Percentiles rank a stretch among this genome's conserved stretches.
Evolutionary conservation across 1,140 invertebrate species (phyloP).

Genomic region (Reticulitermes speratus): DNA sequence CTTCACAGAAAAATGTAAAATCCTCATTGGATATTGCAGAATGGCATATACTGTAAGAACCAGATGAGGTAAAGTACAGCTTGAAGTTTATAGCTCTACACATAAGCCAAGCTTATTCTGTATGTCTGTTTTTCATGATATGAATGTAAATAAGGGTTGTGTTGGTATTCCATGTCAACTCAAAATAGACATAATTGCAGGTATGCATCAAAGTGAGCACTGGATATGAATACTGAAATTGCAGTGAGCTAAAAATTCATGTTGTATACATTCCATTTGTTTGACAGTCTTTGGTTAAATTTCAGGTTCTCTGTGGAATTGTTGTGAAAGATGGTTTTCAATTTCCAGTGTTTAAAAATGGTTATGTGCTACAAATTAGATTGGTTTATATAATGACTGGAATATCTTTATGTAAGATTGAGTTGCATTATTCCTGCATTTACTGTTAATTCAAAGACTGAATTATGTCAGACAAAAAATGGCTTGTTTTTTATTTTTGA

Average conservation of each 20-base stretch:
- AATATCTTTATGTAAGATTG: neutral
- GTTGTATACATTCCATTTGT: neutral
- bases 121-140: neutral
- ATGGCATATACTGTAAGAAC: too few relatives aligned
- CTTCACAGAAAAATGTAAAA: neutral
- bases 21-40: too few relatives aligned
- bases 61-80: neutral
- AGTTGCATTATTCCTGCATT: neutral
- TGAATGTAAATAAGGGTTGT: neutral
- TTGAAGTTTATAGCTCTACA: neutral
- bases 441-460: conserved; percentile 16
- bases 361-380: too few relatives aligned
- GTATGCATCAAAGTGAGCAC: neutral
- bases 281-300: neutral
- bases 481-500: neutral
- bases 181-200: neutral
- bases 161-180: neutral
- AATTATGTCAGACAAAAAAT: conserved; percentile 8
- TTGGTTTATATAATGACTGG: neutral
- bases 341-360: neutral
- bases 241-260: neutral
- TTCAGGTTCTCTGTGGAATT: neutral
- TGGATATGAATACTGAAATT: neutral
- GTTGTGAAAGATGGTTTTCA: neutral
- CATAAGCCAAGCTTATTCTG: neutral